phyloP scores from a whole-genome alignment of 1,140 invertebrate species.

The Drosophila melanica region DNA sequence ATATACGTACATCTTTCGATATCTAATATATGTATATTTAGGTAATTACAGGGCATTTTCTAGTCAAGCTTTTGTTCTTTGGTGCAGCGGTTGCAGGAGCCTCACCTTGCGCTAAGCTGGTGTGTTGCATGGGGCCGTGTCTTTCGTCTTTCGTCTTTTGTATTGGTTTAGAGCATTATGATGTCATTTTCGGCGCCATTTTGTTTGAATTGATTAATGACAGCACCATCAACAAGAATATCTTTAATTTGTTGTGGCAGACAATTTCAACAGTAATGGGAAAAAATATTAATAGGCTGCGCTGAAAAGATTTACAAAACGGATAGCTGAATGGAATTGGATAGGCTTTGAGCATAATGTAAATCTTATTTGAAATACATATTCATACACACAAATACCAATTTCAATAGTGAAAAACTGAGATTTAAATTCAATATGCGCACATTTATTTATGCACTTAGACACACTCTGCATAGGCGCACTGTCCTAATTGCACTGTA shows the following conservation, averaged over 20 bases:
- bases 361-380: no score
- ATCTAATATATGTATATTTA: no score
- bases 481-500: constrained; percentile 80
- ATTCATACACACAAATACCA: no score
- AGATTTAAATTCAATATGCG: constrained; percentile 22
- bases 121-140: constrained; percentile 17
- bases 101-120: constrained; percentile 58
- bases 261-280: not conserved
- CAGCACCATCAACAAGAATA: constrained; percentile 28
- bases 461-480: constrained; percentile 25
- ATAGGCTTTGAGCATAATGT: no score
- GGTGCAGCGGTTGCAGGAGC: constrained; percentile 55
- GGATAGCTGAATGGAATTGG: no score
- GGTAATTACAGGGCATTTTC: constrained; percentile 2
- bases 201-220: constrained; percentile 78
- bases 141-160: constrained; percentile 41
- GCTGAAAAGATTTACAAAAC: not conserved
- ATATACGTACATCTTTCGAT: no score
- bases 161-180: constrained; percentile 42
- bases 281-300: not conserved
- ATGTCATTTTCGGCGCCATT: constrained; percentile 75
- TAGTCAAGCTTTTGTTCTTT: constrained; percentile 32
- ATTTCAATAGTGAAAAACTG: no score
- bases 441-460: no score
- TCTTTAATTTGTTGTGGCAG: constrained; percentile 18